Percentiles rank a stretch among this genome's conserved stretches.
Conservation (phyloP, 2,113 vertebrate species). For the Hippolais icterina region DNA sequence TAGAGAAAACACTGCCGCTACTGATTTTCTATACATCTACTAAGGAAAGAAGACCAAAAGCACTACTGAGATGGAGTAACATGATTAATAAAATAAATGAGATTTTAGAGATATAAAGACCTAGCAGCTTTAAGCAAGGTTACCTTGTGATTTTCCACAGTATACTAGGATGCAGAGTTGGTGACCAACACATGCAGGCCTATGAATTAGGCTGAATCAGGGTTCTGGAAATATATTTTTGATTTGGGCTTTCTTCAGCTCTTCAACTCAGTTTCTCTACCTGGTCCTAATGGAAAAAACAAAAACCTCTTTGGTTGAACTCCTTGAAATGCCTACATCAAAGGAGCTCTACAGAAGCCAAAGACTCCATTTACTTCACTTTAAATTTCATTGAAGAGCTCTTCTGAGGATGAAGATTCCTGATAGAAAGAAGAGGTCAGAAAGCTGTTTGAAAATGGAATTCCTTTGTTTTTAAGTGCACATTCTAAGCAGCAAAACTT, state of each 20-base stretch:
- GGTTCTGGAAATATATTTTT: not conserved
- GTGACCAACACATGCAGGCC: not conserved
- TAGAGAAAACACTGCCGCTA: not conserved
- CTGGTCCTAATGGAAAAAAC: not conserved
- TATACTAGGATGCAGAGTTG: not conserved
- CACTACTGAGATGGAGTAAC: not conserved
- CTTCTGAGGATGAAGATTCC: not conserved
- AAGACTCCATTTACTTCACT: not conserved
- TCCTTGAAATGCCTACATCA: not conserved
- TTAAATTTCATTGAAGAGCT: constrained; percentile 4
- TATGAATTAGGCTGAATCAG: not conserved
- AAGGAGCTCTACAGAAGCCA: not conserved
- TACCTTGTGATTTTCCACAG: not conserved
- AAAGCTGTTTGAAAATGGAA: not conserved
- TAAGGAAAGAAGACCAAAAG: not conserved
- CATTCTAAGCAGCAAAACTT: not conserved
- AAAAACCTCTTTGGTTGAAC: not conserved
- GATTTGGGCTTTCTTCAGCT: not conserved
- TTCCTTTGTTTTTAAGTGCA: not conserved
- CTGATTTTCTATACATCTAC: not conserved
- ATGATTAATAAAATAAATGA: not conserved
- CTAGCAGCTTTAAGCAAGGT: not conserved
- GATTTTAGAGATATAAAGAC: not conserved
- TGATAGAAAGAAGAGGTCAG: not conserved
- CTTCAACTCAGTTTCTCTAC: not conserved